Evolutionary conservation across 2,113 vertebrate species (phyloP), one percentile per base, ranked within the genome.

Genomic region (Pelobates fuscus): DNA sequence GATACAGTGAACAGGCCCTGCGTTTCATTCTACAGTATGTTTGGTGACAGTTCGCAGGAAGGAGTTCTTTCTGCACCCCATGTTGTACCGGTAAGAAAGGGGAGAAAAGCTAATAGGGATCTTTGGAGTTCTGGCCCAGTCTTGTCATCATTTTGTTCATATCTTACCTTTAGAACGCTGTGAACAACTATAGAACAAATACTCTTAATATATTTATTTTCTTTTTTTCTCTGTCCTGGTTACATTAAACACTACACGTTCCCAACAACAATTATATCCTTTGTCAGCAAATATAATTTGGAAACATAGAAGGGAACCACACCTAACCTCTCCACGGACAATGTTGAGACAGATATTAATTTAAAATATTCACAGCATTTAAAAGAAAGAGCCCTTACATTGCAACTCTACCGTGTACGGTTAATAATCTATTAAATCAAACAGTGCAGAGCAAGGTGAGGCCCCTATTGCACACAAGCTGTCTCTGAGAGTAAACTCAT

Each of bases 191-290:
- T n/a, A n/a, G n/a, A n/a, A n/a, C n/a, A n/a, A n/a, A n/a, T n/a
- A n/a, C n/a, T n/a, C n/a, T n/a, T n/a, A n/a, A n/a, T n/a, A n/a
- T n/a, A n/a, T 46, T 49, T 17, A 12, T 49, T 49, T 49, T 49
- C 17, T 49, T 49, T 49, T 49, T 63, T 52, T 63, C 29, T 46
- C 59, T 52, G 18, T 72, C 60, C 44, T 72, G 44, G 70, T 72
- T 62, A 63, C 70, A 58, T 72, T 43, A 72, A 63, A 72, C 70
- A 72, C 59, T 24, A 52, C 60, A 54, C 12, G 70, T 72, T 72
- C 61, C 69, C 69, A 71, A 71, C 70, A 72, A 63, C 70, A 72
- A 72, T 72, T 52, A 63, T 30, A 41, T 21, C 61, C 70, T 72
- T 49, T 63, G 21, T 63, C 24, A 54, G 70, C 59, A 72, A 72